Evolutionary conservation across 2,113 vertebrate genomes (phyloP).

Genomic region (Corapipo altera): DNA sequence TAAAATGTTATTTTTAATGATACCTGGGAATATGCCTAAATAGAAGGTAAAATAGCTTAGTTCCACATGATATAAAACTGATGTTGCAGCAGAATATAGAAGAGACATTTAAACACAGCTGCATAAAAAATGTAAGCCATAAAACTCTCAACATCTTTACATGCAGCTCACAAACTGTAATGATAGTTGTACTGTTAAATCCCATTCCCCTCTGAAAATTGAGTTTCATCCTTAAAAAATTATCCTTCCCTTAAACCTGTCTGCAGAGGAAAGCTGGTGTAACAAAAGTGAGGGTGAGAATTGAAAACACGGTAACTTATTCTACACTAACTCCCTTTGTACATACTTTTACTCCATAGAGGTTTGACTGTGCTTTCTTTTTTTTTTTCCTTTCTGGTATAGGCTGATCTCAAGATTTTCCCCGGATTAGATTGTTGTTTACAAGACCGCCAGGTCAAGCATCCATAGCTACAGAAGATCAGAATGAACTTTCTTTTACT

Average conservation of each 20-base stretch:
- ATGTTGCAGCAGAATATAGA: conserved; percentile 2
- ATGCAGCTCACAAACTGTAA: conserved; percentile 21
- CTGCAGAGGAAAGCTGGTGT: background rate
- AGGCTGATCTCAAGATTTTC: background rate
- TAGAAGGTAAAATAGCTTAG: conserved; percentile 10
- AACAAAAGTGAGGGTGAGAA: conserved; percentile 22
- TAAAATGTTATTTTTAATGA: conserved; percentile 7
- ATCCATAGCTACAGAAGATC: background rate
- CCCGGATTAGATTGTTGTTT: background rate
- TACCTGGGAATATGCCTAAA: background rate
- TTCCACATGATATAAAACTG: conserved; percentile 8
- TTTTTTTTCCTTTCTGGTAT: background rate
- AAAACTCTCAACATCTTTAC: conserved; percentile 33
- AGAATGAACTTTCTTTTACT: background rate
- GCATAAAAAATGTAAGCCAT: conserved; percentile 36
- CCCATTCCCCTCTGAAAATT: conserved; percentile 36
- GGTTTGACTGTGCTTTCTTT: background rate
- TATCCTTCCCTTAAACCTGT: conserved; percentile 11
- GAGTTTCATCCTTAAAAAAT: conserved; percentile 50
- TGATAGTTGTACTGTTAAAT: conserved; percentile 31
- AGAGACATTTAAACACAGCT: conserved; percentile 8
- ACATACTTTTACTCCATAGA: background rate
- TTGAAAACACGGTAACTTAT: background rate
- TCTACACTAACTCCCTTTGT: background rate
- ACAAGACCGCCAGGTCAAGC: background rate